Percentiles rank a stretch among this genome's conserved stretches.
phyloP scores from a whole-genome alignment of 2,113 vertebrate genomes.

The Progne subis region DNA sequence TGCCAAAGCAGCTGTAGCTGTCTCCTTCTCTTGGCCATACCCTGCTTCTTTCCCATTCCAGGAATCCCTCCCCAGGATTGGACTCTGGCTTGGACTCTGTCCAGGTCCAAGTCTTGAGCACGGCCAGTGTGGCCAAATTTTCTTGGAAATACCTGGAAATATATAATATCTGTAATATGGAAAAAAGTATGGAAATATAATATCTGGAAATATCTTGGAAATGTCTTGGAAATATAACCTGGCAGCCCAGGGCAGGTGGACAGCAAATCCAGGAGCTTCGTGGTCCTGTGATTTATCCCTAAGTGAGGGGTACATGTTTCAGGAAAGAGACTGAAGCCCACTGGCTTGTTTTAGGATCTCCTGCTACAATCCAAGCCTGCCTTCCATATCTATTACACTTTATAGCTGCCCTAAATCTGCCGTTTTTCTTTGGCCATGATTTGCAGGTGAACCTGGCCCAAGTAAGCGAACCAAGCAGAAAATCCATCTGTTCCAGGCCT shows the following conservation, averaged over 20 bases:
- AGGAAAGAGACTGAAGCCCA: not conserved
- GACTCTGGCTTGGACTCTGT: not conserved
- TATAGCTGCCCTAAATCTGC: not conserved
- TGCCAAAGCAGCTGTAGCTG: not conserved
- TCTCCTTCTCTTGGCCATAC: not conserved
- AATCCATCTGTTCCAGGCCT: not conserved
- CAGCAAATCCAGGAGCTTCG: not conserved
- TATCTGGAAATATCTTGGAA: too few species aligned
- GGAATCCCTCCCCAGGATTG: not conserved
- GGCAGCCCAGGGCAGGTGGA: not conserved
- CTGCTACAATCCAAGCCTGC: not conserved
- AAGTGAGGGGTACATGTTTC: accelerated
- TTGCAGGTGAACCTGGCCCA: not conserved
- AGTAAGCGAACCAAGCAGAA: not conserved
- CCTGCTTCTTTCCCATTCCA: not conserved
- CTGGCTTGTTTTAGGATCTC: not conserved
- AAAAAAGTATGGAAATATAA: too few species aligned
- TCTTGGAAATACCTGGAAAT: too few species aligned
- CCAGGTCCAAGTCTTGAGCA: accelerated
- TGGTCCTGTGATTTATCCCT: not conserved
- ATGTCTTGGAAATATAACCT: too few species aligned
- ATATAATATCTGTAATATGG: too few species aligned
- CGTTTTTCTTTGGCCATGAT: not conserved
- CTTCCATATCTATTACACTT: not conserved
- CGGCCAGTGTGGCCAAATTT: not conserved